Evolutionary conservation across 2,888 invertebrate species (phyloP), one percentile per base, ranked within the genome.

Genomic region (Deilephila elpenor): DNA sequence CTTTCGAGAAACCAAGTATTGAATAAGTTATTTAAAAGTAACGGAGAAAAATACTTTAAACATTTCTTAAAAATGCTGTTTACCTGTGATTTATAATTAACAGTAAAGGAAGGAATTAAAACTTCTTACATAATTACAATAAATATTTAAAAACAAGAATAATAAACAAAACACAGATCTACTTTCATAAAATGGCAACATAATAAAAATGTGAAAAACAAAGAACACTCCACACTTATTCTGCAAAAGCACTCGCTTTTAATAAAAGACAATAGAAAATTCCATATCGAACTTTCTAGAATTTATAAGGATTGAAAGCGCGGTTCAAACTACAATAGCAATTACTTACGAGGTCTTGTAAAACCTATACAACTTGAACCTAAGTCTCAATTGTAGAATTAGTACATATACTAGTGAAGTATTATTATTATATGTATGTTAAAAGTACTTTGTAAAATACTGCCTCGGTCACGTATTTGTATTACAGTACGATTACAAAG

Each of bases 181-280:
- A n/a, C n/a, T 56, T 44, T 11, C 25, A 60, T 60, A 60, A 17
- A 60, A 29, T 44, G 44, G 14, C 14, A 29, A 60, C 14, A 60
- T n/a, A 62, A 60, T 29, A 29, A 34, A 62, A 34, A 34, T 7
- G 7, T n/a, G 14, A n/a, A 44, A 20, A 37, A 34, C 19, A 67
- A 67, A 67, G 20, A 67, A 44, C 20, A 25, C 25, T 20, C 32
- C 7, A 19, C 17, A 19, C 32, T 67, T 14, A 44, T 20, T 20
- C 14, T 25, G 44, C 14, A 67, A 44, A 17, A 8, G n/a, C 37
- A 56, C 7, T 56, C 56, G 56, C 56, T 17, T 34, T 17, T 20
- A 37, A 64, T 37, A 67, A 56, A n/a, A 44, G 20, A 67, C 44
- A 67, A 67, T 67, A 67, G 64, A 67, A 67, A 67, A 67, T 20